Evolutionary conservation across 2,888 invertebrate species (phyloP).

Genomic region (Stenotaenia linearis): DNA sequence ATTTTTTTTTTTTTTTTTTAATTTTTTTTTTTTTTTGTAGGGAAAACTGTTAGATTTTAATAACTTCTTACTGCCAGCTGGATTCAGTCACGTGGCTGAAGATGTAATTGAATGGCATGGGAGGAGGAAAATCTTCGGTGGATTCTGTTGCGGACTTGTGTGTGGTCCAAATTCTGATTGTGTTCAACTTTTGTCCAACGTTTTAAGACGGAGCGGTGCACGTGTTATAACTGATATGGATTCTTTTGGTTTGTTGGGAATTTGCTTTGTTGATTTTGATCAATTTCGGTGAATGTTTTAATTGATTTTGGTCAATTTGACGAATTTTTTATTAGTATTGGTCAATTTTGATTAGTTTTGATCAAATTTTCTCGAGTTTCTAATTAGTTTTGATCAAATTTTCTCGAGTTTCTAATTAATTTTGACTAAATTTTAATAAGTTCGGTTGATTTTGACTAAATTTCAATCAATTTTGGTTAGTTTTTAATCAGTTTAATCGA

Average conservation of each 20-base stretch:
- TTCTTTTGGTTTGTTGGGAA: not conserved
- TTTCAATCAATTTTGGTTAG: too few species aligned
- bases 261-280: not conserved
- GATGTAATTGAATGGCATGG: conserved; percentile 43
- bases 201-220: not conserved
- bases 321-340: too few species aligned
- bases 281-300: too few species aligned
- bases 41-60: conserved; percentile 41
- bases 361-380: too few species aligned
- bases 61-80: conserved; percentile 57
- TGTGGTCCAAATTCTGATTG: not conserved
- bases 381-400: too few species aligned
- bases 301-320: too few species aligned
- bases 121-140: not conserved
- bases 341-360: too few species aligned
- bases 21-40: not conserved
- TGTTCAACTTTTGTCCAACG: not conserved
- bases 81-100: conserved; percentile 44
- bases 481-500: too few species aligned
- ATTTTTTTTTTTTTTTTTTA: too few species aligned
- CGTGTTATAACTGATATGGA: not conserved
- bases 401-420: too few species aligned
- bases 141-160: not conserved
- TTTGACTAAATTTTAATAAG: too few species aligned
- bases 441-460: too few species aligned